Base-by-base conservation (phyloP, 1,140 invertebrate genomes). In the Leptopilina boulardi region DNA sequence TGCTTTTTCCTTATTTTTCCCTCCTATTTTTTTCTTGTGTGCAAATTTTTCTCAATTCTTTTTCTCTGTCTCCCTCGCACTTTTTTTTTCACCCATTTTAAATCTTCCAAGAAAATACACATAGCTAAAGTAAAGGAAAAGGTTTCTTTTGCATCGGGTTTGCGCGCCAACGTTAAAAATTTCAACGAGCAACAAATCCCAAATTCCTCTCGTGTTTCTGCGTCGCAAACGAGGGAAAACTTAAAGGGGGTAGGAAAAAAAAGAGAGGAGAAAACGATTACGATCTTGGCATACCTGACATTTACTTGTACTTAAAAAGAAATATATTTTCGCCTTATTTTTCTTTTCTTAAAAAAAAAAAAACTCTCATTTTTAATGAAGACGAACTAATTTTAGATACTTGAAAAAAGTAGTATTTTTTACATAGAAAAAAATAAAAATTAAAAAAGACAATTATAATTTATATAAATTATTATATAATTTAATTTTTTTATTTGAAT, bases 91-190 rank as follows among this genome's bases (percentile, higher is more conserved):
- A 30, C 59, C 30, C 56, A 26, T 30, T 66, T 66, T 66, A 66
- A 66, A 30, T 30, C 59, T 66, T 66, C 21, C 26, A 23, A 30
- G 59, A 66, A 30, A 30, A 3, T n/a, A n/a, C n/a, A n/a, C n/a
- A n/a, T 6, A 30, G 59, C 59, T 15, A 66, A 13, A 56, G 54
- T 18, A 56, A 66, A 66, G 59, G 59, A 26, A 66, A 38, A 66
- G 2, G 59, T 66, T 66, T 66, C 59, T 23, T 34, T 13, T 11
- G 0, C 6, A 30, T 13, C 8, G 21, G 26, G 23, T n/a, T n/a
- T n/a, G 59, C n/a, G 59, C 26, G 59, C 59, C 59, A 30, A 34
- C 59, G 59, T 66, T 66, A 66, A 66, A 66, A 66, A 66, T 66
- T 66, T 66, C 59, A 66, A n/a, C 59, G 26, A 66, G 59, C 26